Conservation (phyloP, 2,113 vertebrate species). For the Nanger granti region DNA sequence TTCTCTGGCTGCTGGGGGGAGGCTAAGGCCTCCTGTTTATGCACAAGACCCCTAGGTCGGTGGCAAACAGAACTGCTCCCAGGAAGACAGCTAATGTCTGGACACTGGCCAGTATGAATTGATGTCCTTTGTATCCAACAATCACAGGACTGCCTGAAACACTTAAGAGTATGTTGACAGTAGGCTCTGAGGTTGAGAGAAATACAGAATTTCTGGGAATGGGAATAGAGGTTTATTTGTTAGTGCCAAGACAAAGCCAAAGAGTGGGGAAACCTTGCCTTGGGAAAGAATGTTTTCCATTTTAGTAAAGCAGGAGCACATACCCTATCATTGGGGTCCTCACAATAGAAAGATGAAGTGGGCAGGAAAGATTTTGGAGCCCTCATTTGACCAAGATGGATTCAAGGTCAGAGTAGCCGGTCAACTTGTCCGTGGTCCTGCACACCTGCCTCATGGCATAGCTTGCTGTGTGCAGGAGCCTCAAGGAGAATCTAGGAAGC, state of each 20-base stretch:
- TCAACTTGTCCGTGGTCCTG: background rate
- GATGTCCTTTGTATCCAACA: background rate
- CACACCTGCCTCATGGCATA: background rate
- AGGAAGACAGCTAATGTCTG: background rate
- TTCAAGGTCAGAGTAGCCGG: background rate
- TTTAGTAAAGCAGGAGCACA: background rate
- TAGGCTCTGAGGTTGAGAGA: background rate
- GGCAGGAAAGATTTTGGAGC: background rate
- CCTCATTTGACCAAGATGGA: background rate
- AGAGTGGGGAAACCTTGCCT: background rate
- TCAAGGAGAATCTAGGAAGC: background rate
- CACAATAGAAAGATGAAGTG: background rate
- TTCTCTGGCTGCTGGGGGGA: background rate
- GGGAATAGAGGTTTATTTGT: background rate
- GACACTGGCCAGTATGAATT: background rate
- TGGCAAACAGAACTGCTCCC: background rate
- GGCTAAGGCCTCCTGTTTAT: background rate
- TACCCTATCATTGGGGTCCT: background rate
- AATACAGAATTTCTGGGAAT: slow-evolving; percentile 18
- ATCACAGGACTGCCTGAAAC: slow-evolving; percentile 21
- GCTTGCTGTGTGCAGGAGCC: no score
- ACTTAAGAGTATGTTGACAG: background rate
- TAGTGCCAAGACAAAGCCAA: background rate
- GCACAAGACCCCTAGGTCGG: background rate
- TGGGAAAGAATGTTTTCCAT: background rate